phyloP scores from a whole-genome alignment of 2,113 vertebrate species.

The Cephalopholis sonnerati region DNA sequence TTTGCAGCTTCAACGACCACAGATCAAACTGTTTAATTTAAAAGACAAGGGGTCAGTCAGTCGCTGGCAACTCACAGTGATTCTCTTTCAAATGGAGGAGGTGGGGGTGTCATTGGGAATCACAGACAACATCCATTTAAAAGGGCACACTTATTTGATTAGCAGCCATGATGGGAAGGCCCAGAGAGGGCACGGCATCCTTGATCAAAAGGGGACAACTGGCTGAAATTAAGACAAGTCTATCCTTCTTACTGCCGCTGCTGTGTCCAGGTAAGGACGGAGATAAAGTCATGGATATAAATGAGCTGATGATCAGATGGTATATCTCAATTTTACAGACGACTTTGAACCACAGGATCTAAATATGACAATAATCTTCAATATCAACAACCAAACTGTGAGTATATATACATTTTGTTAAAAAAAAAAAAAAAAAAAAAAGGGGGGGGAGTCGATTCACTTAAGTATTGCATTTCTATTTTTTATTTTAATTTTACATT shows the following conservation, averaged over 20 bases:
- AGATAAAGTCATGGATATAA: constrained; percentile 29
- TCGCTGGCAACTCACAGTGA: constrained; percentile 61
- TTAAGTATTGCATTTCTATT: too few species aligned
- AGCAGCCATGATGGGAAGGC: constrained; percentile 61
- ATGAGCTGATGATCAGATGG: neutral
- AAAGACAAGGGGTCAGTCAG: constrained; percentile 63
- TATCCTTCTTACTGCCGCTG: constrained; percentile 20
- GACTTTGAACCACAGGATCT: constrained; percentile 24
- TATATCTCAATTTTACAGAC: neutral
- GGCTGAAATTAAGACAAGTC: constrained; percentile 60
- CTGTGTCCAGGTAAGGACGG: constrained; percentile 24
- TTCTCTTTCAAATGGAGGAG: constrained; percentile 65
- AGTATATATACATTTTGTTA: neutral
- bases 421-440: too few species aligned
- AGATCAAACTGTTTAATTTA: constrained; percentile 73
- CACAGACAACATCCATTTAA: constrained; percentile 71
- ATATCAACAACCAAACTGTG: constrained; percentile 2
- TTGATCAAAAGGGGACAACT: constrained; percentile 63
- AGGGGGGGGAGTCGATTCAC: too few species aligned
- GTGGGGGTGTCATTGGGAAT: constrained; percentile 54
- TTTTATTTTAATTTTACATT: too few species aligned
- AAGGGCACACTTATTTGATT: constrained; percentile 78
- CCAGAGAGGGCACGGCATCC: constrained; percentile 42
- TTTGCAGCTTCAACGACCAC: constrained; percentile 54
- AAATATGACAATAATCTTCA: neutral